Evolutionary conservation across 2,888 invertebrate species (phyloP).

Genomic region (Heterodera filipjevi): DNA sequence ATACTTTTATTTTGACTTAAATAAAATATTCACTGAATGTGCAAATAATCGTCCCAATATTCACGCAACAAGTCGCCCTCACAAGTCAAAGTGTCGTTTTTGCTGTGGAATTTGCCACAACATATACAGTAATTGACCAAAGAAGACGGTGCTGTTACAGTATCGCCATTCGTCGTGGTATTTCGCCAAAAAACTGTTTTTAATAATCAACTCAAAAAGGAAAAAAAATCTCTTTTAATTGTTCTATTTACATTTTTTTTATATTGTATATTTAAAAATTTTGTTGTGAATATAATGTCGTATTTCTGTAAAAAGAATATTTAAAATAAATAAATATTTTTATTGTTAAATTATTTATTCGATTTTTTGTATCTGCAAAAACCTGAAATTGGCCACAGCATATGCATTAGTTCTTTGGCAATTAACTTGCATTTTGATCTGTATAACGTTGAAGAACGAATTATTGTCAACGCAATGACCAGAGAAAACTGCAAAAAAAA

Average conservation of each 20-base stretch:
- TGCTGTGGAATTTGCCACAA: conserved; percentile 14
- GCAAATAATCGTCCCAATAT: conserved; percentile 28
- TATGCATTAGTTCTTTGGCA: neutral
- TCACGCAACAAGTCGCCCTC: conserved; percentile 7
- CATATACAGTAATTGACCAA: neutral
- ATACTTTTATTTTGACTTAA: too few relatives aligned
- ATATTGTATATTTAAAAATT: neutral
- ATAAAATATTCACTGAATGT: conserved; percentile 19
- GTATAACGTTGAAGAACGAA: conserved; percentile 12
- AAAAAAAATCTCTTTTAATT: too few relatives aligned
- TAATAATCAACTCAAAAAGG: neutral
- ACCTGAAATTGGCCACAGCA: neutral
- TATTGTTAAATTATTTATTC: neutral
- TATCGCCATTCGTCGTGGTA: neutral
- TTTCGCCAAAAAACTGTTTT: conserved; percentile 17
- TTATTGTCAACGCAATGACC: neutral
- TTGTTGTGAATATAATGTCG: too few relatives aligned
- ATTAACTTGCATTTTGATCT: conserved; percentile 13
- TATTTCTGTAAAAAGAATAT: too few relatives aligned
- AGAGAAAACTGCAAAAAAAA: conserved; percentile 3
- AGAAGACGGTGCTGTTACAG: neutral
- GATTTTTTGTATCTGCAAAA: neutral
- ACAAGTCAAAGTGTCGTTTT: neutral
- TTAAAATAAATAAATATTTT: neutral
- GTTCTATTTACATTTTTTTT: neutral